phyloP scores from a whole-genome alignment of 2,797 vertebrate species.

The Gymnothorax reevesii region DNA sequence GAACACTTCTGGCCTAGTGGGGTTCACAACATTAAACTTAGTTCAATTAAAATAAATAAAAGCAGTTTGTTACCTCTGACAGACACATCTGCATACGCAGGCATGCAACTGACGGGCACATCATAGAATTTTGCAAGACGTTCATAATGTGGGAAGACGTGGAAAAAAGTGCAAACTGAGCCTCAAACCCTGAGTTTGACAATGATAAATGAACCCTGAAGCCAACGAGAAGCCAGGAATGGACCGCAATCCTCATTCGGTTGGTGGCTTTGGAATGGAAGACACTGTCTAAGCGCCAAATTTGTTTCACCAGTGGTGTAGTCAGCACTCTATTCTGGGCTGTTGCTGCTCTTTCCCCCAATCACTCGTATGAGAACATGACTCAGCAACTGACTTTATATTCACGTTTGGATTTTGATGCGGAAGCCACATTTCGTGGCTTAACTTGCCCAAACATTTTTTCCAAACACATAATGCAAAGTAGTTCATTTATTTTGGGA shows the following conservation, averaged over 20 bases:
- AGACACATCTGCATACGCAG: not conserved
- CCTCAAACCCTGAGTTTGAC: slow-evolving; percentile 2
- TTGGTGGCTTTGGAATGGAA: slow-evolving; percentile 1
- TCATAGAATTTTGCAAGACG: not conserved
- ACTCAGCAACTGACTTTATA: slow-evolving; percentile 1
- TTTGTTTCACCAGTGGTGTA: not conserved
- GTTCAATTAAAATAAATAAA: not conserved
- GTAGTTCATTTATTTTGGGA: not conserved
- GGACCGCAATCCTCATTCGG: not conserved
- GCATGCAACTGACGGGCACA: not conserved
- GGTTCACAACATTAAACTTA: not conserved
- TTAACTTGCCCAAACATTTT: not conserved
- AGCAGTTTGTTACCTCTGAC: not conserved
- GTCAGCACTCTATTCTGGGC: not conserved
- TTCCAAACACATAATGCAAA: not conserved
- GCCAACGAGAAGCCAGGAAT: not conserved
- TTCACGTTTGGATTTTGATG: not conserved
- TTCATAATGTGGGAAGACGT: not conserved
- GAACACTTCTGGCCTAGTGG: not conserved
- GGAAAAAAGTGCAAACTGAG: not conserved
- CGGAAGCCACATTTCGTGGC: not conserved
- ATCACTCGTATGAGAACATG: not conserved
- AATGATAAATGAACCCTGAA: not conserved
- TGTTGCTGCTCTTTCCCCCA: not conserved
- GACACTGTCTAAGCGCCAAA: not conserved